Conservation (phyloP, 2,113 vertebrate species). For the Felis chaus region DNA sequence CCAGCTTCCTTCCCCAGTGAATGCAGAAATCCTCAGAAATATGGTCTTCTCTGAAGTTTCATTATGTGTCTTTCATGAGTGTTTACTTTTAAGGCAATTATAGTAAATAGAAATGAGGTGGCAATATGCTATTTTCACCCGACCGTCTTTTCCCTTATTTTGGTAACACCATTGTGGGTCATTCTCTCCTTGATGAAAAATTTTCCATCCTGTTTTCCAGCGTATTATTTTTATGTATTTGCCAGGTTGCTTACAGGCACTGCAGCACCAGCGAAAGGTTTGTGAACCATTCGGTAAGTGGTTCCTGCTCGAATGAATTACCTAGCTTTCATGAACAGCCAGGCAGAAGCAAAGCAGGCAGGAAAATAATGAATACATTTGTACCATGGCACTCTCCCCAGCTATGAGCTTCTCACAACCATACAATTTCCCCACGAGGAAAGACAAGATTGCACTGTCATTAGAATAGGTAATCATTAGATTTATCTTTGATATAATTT, state of each 20-base stretch:
- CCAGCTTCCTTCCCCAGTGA: conserved; percentile 70
- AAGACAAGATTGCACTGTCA: conserved; percentile 82
- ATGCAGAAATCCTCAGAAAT: conserved; percentile 60
- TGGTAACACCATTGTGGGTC: conserved; percentile 54
- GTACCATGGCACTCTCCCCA: conserved; percentile 74
- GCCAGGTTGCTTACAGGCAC: conserved; percentile 66
- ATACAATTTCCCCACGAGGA: conserved; percentile 82
- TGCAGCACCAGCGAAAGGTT: conserved; percentile 76
- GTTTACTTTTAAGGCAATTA: conserved; percentile 77
- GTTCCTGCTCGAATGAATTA: conserved; percentile 82
- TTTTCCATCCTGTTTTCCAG: conserved; percentile 69
- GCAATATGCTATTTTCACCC: conserved; percentile 41
- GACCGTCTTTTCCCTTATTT: conserved; percentile 58
- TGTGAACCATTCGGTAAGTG: conserved; percentile 80
- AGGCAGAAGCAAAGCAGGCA: conserved; percentile 79
- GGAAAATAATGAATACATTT: conserved; percentile 83
- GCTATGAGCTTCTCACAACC: conserved; percentile 77
- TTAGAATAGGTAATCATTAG: conserved; percentile 87
- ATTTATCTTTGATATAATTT: conserved; percentile 88
- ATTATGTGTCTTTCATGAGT: conserved; percentile 63
- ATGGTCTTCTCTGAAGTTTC: neutral
- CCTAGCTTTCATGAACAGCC: conserved; percentile 76
- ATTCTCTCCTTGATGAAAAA: conserved; percentile 56
- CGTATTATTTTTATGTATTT: conserved; percentile 79
- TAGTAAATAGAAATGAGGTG: conserved; percentile 56